Evolutionary conservation across 2,113 vertebrate species (phyloP).

Genomic region (Alligator sinensis): DNA sequence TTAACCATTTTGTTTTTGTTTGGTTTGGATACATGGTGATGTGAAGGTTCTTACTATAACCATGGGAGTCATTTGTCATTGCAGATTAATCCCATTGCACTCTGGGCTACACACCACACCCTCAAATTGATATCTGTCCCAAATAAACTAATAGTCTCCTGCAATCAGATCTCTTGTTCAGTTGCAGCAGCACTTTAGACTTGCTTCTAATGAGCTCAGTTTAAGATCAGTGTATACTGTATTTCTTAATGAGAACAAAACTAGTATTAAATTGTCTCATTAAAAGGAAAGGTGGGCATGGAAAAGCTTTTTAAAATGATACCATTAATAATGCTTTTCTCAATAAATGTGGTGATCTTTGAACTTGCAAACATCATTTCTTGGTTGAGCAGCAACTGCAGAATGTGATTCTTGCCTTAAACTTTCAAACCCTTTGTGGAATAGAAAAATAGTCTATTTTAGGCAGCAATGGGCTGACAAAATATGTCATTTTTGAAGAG

Average conservation of each 20-base stretch:
- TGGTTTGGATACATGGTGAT: not conserved
- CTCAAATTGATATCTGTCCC: not conserved
- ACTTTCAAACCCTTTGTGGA: not conserved
- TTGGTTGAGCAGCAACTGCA: not conserved
- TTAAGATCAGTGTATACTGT: not conserved
- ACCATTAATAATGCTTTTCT: not conserved
- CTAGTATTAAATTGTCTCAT: not conserved
- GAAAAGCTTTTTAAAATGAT: not conserved
- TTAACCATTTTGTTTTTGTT: not conserved
- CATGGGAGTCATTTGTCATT: not conserved
- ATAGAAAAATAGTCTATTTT: not conserved
- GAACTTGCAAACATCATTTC: not conserved
- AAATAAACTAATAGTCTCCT: not conserved
- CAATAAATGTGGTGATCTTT: not conserved
- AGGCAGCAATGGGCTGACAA: slow-evolving; percentile 9
- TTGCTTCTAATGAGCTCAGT: not conserved
- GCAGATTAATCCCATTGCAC: not conserved
- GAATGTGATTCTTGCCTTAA: not conserved
- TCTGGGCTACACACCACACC: not conserved
- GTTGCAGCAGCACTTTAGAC: not conserved
- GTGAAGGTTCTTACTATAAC: not conserved
- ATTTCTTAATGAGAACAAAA: not conserved
- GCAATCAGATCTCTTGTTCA: not conserved
- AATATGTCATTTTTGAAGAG: slow-evolving; percentile 30
- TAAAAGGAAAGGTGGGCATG: not conserved